Conservation (phyloP, 2,113 vertebrate species). For the Heliornis fulica region DNA sequence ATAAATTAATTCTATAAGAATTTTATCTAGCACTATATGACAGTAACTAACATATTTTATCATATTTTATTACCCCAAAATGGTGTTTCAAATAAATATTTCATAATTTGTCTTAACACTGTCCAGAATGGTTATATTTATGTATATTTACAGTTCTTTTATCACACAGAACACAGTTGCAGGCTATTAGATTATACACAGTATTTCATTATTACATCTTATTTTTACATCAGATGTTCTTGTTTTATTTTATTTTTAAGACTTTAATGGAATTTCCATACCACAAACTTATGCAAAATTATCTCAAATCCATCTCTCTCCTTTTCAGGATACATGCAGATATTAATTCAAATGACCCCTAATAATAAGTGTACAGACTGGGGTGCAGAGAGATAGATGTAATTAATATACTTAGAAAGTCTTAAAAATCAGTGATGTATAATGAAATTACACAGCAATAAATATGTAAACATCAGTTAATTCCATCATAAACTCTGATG, state of each 20-base stretch:
- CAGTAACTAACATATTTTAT: neutral
- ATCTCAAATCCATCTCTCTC: neutral
- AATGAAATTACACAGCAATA: neutral
- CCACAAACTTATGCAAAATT: neutral
- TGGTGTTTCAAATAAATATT: neutral
- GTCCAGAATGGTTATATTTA: neutral
- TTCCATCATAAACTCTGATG: neutral
- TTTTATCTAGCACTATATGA: neutral
- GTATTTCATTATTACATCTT: neutral
- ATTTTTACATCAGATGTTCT: neutral
- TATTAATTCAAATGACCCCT: neutral
- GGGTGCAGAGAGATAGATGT: neutral
- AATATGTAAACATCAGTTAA: neutral
- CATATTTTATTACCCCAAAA: neutral
- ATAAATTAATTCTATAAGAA: neutral
- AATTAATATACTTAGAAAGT: conserved; percentile 5
- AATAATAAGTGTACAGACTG: neutral
- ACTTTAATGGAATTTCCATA: neutral
- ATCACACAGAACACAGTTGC: neutral
- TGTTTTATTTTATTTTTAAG: neutral
- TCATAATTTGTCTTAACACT: neutral
- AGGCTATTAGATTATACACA: neutral
- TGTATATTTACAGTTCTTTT: neutral
- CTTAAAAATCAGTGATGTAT: neutral
- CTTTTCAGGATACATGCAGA: neutral